A percentile compares a stretch with the other conserved stretches of the same genome.
phyloP scores from a whole-genome alignment of 2,888 invertebrate genomes.

The Epiblema foenella region DNA sequence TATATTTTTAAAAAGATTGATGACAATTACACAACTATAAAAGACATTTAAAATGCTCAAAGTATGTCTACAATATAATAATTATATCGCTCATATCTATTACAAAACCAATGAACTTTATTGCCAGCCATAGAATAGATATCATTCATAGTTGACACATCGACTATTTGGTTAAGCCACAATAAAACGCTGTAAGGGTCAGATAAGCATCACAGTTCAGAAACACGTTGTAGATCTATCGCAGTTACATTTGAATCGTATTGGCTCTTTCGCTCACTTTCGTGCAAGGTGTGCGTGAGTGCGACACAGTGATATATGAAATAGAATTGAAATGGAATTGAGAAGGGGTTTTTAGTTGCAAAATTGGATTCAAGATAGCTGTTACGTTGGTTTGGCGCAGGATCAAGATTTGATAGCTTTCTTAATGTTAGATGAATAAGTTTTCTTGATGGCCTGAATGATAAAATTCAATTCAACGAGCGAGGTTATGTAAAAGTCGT shows the following conservation, averaged over 20 bases:
- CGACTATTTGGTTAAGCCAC: conserved; percentile 29
- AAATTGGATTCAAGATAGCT: not conserved
- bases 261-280: not conserved
- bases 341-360: not conserved
- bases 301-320: not conserved
- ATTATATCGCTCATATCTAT: conserved; percentile 2
- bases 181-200: conserved; percentile 35
- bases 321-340: not conserved
- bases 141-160: conserved; percentile 35
- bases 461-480: conserved; percentile 24
- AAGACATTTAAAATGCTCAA: not conserved
- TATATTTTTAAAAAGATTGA: too few relatives aligned
- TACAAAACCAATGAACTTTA: conserved; percentile 27
- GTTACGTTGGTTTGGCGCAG: conserved; percentile 21
- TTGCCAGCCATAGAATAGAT: conserved; percentile 31
- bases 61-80: conserved; percentile 9
- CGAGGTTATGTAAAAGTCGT: conserved; percentile 11
- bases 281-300: not conserved
- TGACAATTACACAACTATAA: not conserved
- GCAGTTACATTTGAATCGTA: not conserved
- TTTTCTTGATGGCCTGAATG: conserved; percentile 36
- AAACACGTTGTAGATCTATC: not conserved
- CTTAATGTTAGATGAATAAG: conserved; percentile 30
- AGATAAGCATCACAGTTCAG: conserved; percentile 15
- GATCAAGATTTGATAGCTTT: conserved; percentile 25